phyloP scores from a whole-genome alignment of 2,888 invertebrate genomes.

The Ornithoptera alexandrae region DNA sequence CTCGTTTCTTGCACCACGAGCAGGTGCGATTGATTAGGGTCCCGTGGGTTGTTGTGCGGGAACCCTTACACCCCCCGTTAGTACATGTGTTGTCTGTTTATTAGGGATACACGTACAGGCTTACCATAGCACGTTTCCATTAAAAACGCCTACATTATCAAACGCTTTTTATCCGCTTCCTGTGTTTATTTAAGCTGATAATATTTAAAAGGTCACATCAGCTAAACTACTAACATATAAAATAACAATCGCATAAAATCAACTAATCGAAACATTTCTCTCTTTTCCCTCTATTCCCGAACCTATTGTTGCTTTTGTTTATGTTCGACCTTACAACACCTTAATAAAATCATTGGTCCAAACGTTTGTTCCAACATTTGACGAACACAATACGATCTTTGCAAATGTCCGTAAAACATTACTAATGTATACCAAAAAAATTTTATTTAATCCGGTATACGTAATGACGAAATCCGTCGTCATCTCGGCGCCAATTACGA shows the following conservation, averaged over 20 bases:
- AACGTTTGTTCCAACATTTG: slow-evolving; percentile 10
- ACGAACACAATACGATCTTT: neutral
- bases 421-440: neutral
- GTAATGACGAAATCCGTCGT: neutral
- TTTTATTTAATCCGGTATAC: neutral
- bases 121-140: too few species aligned
- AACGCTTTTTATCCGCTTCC: too few species aligned
- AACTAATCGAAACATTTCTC: slow-evolving; percentile 57
- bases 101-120: too few species aligned
- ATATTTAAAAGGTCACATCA: too few species aligned
- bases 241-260: slow-evolving; percentile 25
- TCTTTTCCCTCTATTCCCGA: slow-evolving; percentile 40
- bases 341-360: neutral
- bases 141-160: too few species aligned
- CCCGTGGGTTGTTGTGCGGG: too few species aligned
- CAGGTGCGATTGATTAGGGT: too few species aligned
- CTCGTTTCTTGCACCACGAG: too few species aligned
- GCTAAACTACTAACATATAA: slow-evolving; percentile 21
- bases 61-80: too few species aligned
- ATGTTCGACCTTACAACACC: slow-evolving; percentile 38
- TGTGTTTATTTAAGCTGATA: too few species aligned
- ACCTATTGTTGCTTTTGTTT: slow-evolving; percentile 51
- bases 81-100: too few species aligned
- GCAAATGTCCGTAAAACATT: neutral
- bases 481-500: slow-evolving; percentile 39